These are phyloP conservation scores for Budorcas taxicolor DNA, from an alignment of 2,113 vertebrate species.

Conservation along the genomic window DNA sequence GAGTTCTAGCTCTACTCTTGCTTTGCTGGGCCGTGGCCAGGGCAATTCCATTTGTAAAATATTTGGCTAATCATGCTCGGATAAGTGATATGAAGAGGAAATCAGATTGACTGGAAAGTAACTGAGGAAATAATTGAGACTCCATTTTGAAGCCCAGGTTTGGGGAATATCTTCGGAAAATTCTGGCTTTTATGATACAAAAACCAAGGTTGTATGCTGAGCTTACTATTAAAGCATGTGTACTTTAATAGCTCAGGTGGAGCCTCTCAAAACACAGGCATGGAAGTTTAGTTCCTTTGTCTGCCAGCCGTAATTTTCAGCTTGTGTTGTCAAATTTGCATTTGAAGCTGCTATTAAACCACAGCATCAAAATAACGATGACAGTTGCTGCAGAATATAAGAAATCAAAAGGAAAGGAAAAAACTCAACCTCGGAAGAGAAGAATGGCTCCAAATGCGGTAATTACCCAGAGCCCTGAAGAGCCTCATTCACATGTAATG, in stretches of 20 bases:
- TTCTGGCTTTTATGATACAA: not conserved
- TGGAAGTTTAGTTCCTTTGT: constrained; percentile 50
- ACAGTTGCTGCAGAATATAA: constrained; percentile 40
- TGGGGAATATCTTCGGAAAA: constrained; percentile 1
- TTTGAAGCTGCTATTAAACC: constrained; percentile 71
- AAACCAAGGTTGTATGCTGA: not conserved
- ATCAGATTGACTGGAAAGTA: not conserved
- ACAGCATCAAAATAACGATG: constrained; percentile 42
- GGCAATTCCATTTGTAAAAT: not conserved
- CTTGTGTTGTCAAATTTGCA: constrained; percentile 72
- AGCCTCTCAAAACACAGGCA: not conserved
- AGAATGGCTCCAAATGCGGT: constrained; percentile 63
- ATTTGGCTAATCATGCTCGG: not conserved
- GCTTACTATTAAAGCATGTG: not conserved
- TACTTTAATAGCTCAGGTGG: not conserved
- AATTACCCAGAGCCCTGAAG: constrained; percentile 43
- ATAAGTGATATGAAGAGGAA: not conserved
- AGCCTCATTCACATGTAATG: not conserved
- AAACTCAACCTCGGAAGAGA: constrained; percentile 8
- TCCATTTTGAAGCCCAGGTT: not conserved
- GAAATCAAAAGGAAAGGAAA: constrained; percentile 41
- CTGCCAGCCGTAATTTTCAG: not conserved
- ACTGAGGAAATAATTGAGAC: not conserved
- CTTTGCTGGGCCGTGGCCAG: not conserved
- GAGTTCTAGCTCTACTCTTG: not conserved